Conservation (phyloP, 2,888 invertebrate genomes). For the Graphium colonna region DNA sequence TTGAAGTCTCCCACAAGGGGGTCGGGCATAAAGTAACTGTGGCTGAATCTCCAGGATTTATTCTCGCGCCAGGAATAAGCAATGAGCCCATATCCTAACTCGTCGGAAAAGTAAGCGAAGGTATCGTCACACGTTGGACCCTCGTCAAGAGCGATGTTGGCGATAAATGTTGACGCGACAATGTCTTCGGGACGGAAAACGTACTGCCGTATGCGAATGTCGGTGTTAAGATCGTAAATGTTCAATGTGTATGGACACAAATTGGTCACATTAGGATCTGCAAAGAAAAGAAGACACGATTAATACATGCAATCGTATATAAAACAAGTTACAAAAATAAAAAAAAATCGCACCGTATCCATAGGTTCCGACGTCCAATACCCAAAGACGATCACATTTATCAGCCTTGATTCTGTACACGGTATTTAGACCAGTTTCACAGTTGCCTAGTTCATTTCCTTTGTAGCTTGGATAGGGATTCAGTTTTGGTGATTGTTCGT, state of each 20-base stretch:
- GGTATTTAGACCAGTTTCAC: slow-evolving; percentile 86
- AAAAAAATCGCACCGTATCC: slow-evolving; percentile 82
- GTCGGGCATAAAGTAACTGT: slow-evolving; percentile 90
- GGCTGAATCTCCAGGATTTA: slow-evolving; percentile 88
- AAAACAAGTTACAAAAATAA: not conserved
- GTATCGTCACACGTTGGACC: slow-evolving; percentile 87
- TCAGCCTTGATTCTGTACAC: slow-evolving; percentile 90
- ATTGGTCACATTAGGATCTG: slow-evolving; percentile 80
- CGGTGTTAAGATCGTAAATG: slow-evolving; percentile 87
- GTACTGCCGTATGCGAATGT: slow-evolving; percentile 84
- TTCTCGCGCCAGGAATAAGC: slow-evolving; percentile 88
- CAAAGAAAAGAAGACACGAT: slow-evolving; percentile 30
- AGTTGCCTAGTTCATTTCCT: slow-evolving; percentile 87
- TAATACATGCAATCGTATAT: too few species aligned
- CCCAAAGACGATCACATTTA: slow-evolving; percentile 89
- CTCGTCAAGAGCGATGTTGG: slow-evolving; percentile 91
- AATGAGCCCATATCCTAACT: slow-evolving; percentile 89
- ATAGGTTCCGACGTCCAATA: slow-evolving; percentile 89
- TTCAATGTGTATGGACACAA: slow-evolving; percentile 90
- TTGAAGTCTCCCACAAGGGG: slow-evolving; percentile 89
- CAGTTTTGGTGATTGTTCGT: slow-evolving; percentile 85
- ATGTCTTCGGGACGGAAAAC: slow-evolving; percentile 86
- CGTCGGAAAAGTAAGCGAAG: slow-evolving; percentile 90
- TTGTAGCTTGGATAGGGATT: slow-evolving; percentile 89
- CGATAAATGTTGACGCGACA: slow-evolving; percentile 88